phyloP scores from a whole-genome alignment of 1,140 invertebrate species.

The Drosophila pallidifrons region DNA sequence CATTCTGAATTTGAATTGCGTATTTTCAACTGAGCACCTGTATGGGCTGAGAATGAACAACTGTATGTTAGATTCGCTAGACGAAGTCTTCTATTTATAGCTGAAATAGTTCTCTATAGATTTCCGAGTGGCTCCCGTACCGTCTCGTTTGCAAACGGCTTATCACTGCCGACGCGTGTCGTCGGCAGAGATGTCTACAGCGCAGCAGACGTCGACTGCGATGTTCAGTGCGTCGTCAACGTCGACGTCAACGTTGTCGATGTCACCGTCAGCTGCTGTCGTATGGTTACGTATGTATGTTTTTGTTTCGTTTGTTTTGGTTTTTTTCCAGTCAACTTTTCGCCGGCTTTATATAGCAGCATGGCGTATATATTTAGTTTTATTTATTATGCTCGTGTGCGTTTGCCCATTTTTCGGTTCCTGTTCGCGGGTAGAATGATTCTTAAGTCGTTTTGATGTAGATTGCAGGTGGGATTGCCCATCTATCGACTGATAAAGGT shows the following conservation, averaged over 20 bases:
- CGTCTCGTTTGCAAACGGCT: constrained; percentile 31
- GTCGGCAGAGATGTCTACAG: constrained; percentile 42
- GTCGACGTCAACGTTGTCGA: background rate
- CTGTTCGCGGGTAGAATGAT: no score
- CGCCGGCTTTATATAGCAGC: constrained; percentile 24
- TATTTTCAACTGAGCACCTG: constrained; percentile 38
- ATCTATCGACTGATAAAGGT: no score
- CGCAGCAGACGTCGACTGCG: background rate
- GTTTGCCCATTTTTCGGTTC: no score
- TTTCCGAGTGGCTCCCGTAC: constrained; percentile 33
- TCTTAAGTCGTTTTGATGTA: no score
- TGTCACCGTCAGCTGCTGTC: background rate
- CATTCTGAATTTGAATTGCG: constrained; percentile 47
- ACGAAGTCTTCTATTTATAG: constrained; percentile 62
- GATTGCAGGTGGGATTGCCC: no score
- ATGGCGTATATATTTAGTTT: no score
- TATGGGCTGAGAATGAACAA: constrained; percentile 22
- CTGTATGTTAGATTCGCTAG: constrained; percentile 25
- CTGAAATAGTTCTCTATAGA: constrained; percentile 20
- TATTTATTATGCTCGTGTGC: no score
- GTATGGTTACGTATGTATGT: no score
- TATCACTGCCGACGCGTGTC: constrained; percentile 19
- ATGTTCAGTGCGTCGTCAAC: background rate
- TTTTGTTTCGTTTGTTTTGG: constrained; percentile 28
- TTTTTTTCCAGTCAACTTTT: constrained; percentile 26